Conservation (phyloP, 2,797 vertebrate genomes). For the Salmo trutta region DNA sequence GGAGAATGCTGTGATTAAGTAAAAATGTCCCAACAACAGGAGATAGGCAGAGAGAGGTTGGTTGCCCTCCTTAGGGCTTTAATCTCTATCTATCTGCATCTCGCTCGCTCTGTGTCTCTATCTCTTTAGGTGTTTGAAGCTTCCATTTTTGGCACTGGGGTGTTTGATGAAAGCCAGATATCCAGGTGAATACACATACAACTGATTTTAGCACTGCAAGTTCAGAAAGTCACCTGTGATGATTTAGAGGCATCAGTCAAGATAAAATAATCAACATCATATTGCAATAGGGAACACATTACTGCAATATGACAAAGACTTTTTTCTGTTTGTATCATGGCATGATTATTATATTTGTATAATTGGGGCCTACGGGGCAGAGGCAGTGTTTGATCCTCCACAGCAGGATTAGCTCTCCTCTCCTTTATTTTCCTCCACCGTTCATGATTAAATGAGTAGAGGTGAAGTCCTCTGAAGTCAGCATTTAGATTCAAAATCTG, state of each 20-base stretch:
- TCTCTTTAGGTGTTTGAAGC: conserved; percentile 22
- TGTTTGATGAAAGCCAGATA: conserved; percentile 32
- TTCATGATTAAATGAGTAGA: conserved; percentile 36
- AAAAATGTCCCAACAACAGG: not conserved
- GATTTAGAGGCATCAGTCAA: conserved; percentile 5
- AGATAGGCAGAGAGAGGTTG: conserved; percentile 14
- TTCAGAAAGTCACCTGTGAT: conserved; percentile 4
- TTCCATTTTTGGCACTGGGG: conserved; percentile 17
- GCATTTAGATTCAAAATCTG: conserved; percentile 17
- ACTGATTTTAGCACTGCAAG: conserved; percentile 30
- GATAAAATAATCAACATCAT: not conserved
- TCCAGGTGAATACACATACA: conserved; percentile 27
- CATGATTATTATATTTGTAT: conserved; percentile 10
- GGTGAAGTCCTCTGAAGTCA: conserved; percentile 31
- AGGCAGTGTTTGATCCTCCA: conserved; percentile 11
- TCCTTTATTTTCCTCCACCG: conserved; percentile 9
- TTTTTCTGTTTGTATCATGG: not conserved
- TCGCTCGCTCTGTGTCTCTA: conserved; percentile 15
- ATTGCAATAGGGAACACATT: not conserved
- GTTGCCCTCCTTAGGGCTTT: not conserved
- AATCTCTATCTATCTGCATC: conserved; percentile 22
- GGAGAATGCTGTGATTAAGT: not conserved
- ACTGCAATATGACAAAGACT: not conserved
- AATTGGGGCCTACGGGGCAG: conserved; percentile 5
- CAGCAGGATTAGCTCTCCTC: conserved; percentile 18